phyloP scores from a whole-genome alignment of 2,888 invertebrate species.

The Zygaena filipendulae region DNA sequence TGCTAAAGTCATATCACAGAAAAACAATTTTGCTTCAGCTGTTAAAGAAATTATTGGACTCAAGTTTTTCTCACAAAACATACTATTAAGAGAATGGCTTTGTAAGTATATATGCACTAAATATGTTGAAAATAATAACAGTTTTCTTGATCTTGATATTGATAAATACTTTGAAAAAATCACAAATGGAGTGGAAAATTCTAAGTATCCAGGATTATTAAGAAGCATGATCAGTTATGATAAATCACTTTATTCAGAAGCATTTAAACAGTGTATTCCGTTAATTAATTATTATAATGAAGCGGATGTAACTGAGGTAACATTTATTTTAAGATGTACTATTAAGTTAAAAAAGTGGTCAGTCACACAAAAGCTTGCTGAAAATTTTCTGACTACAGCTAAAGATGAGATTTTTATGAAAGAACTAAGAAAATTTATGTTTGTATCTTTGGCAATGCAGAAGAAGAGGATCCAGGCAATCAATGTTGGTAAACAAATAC shows the following conservation, averaged over 20 bases:
- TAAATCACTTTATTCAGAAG: slow-evolving; percentile 61
- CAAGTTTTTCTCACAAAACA: slow-evolving; percentile 34
- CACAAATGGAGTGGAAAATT: slow-evolving; percentile 65
- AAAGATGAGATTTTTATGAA: slow-evolving; percentile 31
- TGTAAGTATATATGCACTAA: slow-evolving; percentile 41
- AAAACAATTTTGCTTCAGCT: slow-evolving; percentile 26
- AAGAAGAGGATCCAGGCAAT: slow-evolving; percentile 66
- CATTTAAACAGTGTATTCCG: slow-evolving; percentile 59
- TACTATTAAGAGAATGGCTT: slow-evolving; percentile 37
- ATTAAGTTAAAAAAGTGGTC: slow-evolving; percentile 51
- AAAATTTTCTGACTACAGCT: slow-evolving; percentile 44
- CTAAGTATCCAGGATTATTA: slow-evolving; percentile 71
- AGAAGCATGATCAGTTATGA: slow-evolving; percentile 67
- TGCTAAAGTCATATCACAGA: slow-evolving; percentile 40
- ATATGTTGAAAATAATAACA: slow-evolving; percentile 34
- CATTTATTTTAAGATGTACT: slow-evolving; percentile 46
- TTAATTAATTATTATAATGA: slow-evolving; percentile 48
- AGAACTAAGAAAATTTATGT: slow-evolving; percentile 34
- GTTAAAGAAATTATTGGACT: slow-evolving; percentile 34
- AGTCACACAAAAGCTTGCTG: slow-evolving; percentile 44
- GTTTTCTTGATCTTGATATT: slow-evolving; percentile 44
- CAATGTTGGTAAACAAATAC: slow-evolving; percentile 33
- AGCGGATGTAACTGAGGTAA: slow-evolving; percentile 40
- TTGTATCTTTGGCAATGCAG: slow-evolving; percentile 40
- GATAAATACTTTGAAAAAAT: slow-evolving; percentile 61